These are phyloP conservation scores for Heliocidaris tuberculata DNA, from an alignment of 35 echinoderm and acorn worm species.

Conservation along the genomic window DNA sequence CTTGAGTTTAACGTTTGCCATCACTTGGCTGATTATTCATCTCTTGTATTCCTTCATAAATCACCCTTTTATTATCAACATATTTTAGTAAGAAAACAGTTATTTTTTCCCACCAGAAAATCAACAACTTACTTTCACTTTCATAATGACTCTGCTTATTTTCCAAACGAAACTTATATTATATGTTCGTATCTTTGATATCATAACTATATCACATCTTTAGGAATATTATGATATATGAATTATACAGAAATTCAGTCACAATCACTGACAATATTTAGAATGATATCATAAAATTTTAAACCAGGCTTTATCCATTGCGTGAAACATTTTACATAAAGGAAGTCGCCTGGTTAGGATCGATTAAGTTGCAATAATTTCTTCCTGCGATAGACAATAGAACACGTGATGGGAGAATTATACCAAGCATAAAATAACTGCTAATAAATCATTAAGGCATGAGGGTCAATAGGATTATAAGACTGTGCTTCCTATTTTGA, in stretches of 20 bases:
- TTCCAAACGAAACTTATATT: background rate
- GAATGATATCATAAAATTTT: no score
- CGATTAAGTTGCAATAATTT: background rate
- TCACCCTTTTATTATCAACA: background rate
- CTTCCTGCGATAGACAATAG: background rate
- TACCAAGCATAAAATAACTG: background rate
- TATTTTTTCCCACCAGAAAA: background rate
- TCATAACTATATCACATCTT: background rate
- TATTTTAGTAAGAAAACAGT: background rate
- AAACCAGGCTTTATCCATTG: background rate
- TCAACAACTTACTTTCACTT: background rate
- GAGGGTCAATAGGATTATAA: background rate
- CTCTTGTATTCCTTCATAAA: background rate
- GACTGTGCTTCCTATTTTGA: background rate
- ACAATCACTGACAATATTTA: background rate
- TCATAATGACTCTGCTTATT: background rate
- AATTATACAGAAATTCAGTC: background rate
- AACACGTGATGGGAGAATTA: background rate
- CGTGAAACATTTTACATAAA: background rate
- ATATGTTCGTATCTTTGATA: background rate
- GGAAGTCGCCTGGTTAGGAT: background rate
- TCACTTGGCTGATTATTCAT: background rate
- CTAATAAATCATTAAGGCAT: background rate
- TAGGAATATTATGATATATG: background rate
- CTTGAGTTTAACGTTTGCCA: background rate